Conservation (phyloP, 2,797 vertebrate genomes). For the Gymnocypris eckloni region DNA sequence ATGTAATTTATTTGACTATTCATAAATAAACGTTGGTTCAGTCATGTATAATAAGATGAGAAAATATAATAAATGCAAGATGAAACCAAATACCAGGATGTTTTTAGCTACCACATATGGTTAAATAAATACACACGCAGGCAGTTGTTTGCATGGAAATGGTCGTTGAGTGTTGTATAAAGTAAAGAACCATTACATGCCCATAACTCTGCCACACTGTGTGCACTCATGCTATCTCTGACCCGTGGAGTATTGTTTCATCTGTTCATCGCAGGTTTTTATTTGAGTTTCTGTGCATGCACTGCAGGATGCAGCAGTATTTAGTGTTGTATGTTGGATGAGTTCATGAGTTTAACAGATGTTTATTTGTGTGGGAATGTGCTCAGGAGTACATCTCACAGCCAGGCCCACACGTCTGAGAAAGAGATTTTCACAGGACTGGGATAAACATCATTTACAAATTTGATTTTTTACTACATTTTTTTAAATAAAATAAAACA, state of each 20-base stretch:
- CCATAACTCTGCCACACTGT: slow-evolving; percentile 16
- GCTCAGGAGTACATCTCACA: neutral
- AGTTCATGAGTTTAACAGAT: neutral
- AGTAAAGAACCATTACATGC: slow-evolving; percentile 6
- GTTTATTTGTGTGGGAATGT: neutral
- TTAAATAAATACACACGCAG: slow-evolving; percentile 26
- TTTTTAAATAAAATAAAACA: no score
- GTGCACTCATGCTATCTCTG: slow-evolving; percentile 16
- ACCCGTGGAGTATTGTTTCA: slow-evolving; percentile 45
- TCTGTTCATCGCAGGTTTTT: slow-evolving; percentile 18
- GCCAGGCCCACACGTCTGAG: neutral
- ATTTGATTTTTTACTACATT: neutral
- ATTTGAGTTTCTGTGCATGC: neutral
- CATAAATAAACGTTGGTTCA: slow-evolving; percentile 39
- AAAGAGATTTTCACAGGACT: neutral
- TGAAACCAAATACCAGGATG: slow-evolving; percentile 6
- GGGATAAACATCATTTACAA: neutral
- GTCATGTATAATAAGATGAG: slow-evolving; percentile 8
- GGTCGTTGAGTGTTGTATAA: neutral
- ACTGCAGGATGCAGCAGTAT: neutral
- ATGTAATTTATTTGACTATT: neutral
- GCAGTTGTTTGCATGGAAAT: slow-evolving; percentile 8
- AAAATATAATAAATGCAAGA: neutral
- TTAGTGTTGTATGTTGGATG: neutral
- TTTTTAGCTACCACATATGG: slow-evolving; percentile 19